A percentile compares a stretch with the other conserved stretches of the same genome.
phyloP scores from a whole-genome alignment of 2,113 vertebrate genomes.

The Mormyrus lacerda region DNA sequence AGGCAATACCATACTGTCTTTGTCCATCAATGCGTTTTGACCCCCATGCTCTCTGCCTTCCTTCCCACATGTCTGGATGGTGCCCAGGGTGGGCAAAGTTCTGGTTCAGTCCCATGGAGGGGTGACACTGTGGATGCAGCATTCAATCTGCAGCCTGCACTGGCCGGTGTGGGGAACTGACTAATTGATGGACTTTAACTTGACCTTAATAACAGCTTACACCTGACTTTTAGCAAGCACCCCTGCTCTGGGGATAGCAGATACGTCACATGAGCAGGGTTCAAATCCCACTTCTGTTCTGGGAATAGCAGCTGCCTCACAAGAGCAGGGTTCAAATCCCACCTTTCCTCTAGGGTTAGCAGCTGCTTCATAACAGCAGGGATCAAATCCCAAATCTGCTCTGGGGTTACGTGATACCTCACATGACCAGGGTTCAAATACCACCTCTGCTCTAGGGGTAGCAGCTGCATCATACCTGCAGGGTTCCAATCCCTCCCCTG shows the following conservation, averaged over 20 bases:
- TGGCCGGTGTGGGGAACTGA: neutral
- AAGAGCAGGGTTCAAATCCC: neutral
- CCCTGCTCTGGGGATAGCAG: no score
- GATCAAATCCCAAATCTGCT: no score
- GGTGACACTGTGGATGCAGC: neutral
- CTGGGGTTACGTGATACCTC: no score
- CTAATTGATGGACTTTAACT: neutral
- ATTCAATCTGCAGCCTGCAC: neutral
- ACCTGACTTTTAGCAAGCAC: neutral
- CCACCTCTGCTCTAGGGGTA: no score
- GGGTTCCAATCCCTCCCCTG: neutral
- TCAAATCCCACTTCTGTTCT: no score
- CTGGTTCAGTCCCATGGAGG: neutral
- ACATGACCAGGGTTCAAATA: no score
- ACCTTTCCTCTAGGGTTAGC: no score
- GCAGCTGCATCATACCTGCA: neutral
- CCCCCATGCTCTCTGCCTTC: neutral
- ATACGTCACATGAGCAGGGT: no score
- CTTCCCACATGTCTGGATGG: neutral
- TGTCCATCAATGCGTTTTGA: neutral
- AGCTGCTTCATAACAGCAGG: no score
- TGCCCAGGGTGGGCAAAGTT: neutral
- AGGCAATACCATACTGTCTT: neutral
- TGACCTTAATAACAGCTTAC: neutral
- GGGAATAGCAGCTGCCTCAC: no score